phyloP scores from a whole-genome alignment of 2,888 invertebrate species.

The Panzeria rudis region DNA sequence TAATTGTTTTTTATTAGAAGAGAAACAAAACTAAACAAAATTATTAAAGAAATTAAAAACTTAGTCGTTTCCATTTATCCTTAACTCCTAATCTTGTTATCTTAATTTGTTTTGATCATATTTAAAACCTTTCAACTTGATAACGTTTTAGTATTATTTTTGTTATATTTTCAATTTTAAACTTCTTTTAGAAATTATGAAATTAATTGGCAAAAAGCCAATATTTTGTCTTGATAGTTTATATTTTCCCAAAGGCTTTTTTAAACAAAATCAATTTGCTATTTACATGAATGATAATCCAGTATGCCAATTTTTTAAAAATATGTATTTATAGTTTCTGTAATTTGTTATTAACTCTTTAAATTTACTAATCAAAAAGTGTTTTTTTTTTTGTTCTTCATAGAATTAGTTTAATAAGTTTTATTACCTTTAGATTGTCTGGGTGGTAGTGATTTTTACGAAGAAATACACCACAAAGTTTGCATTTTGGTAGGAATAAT shows the following conservation, averaged over 20 bases:
- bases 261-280: background rate
- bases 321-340: background rate
- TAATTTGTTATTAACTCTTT: slow-evolving; percentile 25
- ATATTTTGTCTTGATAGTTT: slow-evolving; percentile 25
- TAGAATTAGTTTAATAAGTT: slow-evolving; percentile 9
- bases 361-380: slow-evolving; percentile 28
- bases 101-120: background rate
- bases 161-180: background rate
- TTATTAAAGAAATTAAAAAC: slow-evolving; percentile 22
- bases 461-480: too few species aligned
- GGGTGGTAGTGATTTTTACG: too few species aligned
- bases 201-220: slow-evolving; percentile 33
- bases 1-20: slow-evolving; percentile 66
- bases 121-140: background rate
- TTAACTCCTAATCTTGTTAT: background rate
- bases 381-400: background rate
- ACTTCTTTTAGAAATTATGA: slow-evolving; percentile 10
- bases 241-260: background rate
- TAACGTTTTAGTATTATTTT: slow-evolving; percentile 12
- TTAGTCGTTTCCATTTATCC: slow-evolving; percentile 32
- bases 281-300: background rate
- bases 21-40: slow-evolving; percentile 41
- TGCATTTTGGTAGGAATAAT: too few species aligned
- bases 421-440: background rate
- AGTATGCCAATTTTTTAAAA: slow-evolving; percentile 14